Percentiles rank a stretch among this genome's conserved stretches.
These are phyloP conservation scores for Drosophila trapezifrons DNA, from an alignment of 1,140 invertebrate genomes.

Conservation along the genomic window DNA sequence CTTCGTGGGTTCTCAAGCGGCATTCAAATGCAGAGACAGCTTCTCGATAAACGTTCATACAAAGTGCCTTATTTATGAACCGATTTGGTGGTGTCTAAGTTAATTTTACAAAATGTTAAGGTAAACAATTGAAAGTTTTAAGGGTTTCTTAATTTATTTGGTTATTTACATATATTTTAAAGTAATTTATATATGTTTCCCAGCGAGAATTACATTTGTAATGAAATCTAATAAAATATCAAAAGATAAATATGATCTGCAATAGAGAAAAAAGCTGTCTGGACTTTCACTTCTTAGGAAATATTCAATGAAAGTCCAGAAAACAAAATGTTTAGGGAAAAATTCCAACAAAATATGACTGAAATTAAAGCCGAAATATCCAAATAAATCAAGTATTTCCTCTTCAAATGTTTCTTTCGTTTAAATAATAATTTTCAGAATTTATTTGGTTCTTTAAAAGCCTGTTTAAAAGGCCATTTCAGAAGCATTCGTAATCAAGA, in stretches of 20 bases:
- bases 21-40: conserved; percentile 23
- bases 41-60: conserved; percentile 14
- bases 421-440: conserved; percentile 8
- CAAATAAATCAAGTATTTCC: background rate
- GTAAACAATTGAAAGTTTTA: background rate
- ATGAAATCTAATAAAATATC: background rate
- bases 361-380: background rate
- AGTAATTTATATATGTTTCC: background rate
- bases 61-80: conserved; percentile 16
- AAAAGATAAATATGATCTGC: too few relatives aligned
- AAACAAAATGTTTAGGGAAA: too few relatives aligned
- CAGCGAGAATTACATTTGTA: background rate
- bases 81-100: conserved; percentile 17
- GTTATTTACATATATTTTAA: conserved; percentile 1
- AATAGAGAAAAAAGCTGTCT: background rate
- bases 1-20: conserved; percentile 12
- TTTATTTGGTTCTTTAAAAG: conserved; percentile 11
- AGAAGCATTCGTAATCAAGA: background rate
- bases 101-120: background rate
- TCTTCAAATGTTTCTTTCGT: background rate
- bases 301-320: too few relatives aligned
- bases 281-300: too few relatives aligned
- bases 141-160: background rate
- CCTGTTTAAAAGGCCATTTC: background rate
- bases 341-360: background rate